These are phyloP conservation scores for Tachina grossa DNA, from an alignment of 2,888 invertebrate species.

Conservation along the genomic window DNA sequence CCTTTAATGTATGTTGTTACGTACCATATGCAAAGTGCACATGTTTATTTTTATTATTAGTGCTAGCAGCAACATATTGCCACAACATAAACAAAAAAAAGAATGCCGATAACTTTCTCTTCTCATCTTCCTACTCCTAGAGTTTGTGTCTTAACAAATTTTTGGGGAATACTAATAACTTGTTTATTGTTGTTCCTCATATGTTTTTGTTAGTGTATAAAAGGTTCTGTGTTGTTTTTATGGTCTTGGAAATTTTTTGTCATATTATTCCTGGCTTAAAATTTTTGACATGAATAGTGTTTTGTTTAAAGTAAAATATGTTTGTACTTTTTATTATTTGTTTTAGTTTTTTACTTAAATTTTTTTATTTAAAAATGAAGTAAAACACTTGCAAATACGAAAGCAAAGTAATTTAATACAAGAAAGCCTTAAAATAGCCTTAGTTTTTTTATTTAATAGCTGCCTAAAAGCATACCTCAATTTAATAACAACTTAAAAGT, in stretches of 20 bases:
- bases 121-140: not conserved
- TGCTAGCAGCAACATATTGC: conserved; percentile 47
- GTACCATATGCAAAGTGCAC: conserved; percentile 58
- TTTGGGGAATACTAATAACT: not conserved
- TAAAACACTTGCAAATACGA: not conserved
- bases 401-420: not conserved
- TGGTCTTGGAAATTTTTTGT: conserved; percentile 8
- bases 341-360: too few relatives aligned
- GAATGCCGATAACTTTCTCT: conserved; percentile 16
- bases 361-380: not conserved
- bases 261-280: conserved; percentile 1
- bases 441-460: too few relatives aligned
- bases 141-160: not conserved
- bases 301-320: not conserved
- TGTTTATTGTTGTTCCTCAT: conserved; percentile 14
- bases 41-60: conserved; percentile 21
- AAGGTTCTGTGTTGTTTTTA: conserved; percentile 14
- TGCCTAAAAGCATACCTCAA: too few relatives aligned
- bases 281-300: not conserved
- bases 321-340: not conserved
- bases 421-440: not conserved
- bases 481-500: not conserved
- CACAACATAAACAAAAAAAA: conserved; percentile 55
- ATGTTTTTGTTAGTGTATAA: not conserved
- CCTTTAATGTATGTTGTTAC: conserved; percentile 19